Percentiles rank a stretch among this genome's conserved stretches.
Conservation (phyloP, 37 sponge, comb jelly and placozoan species). For the Cliona cf. orientalis region DNA sequence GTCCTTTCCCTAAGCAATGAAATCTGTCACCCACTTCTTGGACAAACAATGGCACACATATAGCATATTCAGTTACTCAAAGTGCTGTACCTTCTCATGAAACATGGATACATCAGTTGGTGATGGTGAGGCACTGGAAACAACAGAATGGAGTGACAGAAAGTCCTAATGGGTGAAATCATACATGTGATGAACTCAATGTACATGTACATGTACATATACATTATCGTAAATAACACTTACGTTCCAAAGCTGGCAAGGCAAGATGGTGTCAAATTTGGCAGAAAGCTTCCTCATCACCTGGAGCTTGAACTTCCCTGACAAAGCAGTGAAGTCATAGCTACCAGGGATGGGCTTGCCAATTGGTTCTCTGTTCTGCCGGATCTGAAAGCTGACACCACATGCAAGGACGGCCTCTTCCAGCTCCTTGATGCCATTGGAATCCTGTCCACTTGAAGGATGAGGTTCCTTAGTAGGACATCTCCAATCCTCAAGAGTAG, state of each 20-base stretch:
- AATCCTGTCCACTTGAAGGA: background rate
- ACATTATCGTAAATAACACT: background rate
- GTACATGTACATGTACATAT: too few species aligned
- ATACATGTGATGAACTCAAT: too few species aligned
- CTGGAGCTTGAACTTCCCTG: conserved; percentile 5
- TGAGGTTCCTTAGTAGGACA: conserved; percentile 9
- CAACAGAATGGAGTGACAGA: background rate
- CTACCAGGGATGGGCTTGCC: conserved; percentile 4
- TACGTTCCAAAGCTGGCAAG: background rate
- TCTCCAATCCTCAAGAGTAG: conserved; percentile 7
- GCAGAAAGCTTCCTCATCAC: conserved; percentile 5
- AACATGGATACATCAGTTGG: background rate
- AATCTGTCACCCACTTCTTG: background rate
- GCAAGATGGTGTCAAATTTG: background rate
- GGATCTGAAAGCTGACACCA: conserved; percentile 1
- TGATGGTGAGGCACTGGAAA: background rate
- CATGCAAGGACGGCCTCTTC: conserved; percentile 1
- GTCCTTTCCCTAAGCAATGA: background rate
- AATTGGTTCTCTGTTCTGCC: background rate
- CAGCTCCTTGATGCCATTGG: background rate
- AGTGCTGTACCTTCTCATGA: background rate
- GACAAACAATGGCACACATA: too few species aligned
- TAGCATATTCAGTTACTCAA: too few species aligned
- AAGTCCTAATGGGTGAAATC: conserved; percentile 9
- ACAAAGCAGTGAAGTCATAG: conserved; percentile 25